Base-by-base conservation (phyloP, 2,888 invertebrate species). In the Polydrusus cervinus region DNA sequence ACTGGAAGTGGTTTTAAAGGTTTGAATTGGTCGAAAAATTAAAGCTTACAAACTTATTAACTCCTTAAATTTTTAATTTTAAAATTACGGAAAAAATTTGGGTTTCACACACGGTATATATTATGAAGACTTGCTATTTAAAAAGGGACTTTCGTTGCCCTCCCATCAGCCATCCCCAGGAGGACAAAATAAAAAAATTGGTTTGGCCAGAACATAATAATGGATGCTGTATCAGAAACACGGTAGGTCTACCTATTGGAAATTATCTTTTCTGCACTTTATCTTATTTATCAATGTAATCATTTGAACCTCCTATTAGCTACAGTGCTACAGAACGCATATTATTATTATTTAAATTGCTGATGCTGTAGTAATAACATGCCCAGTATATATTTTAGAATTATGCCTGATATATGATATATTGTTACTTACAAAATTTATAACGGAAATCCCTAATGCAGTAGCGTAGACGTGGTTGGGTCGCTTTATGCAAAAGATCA, bases 221-320 rank as follows among this genome's bases (percentile, higher is more conserved):
- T n/a, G 14, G 2, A 55, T 34, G 30, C 6, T 55, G 14, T 53
- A 49, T 67, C 30, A 40, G 30, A 30, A 67, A 43, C 38, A 43
- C 43, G 11, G 13, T 38, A 14, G 11, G 13, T 38, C 10, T 53
- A 30, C 47, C 16, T 30, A 51, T 53, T 66, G 55, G 34, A 3
- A 34, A 47, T 69, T 60, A 7, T 60, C 40, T 60, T 34, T 60
- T 49, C 8, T 30, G 40, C 55, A 47, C 47, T 53, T 51, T 47
- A 71, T 62, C 51, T 62, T 71, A 71, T 71, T 62, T 71, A 61
- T 71, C 71, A 62, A 53, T 16, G 45, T 62, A 62, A 71, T 71
- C 38, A 61, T 71, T 61, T n/a, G 51, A 53, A 53, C 71, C 53
- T 69, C 18, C 47, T 55, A 68, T 57, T 57, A 57, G 25, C 57